Base-by-base conservation (phyloP, 2,888 invertebrate genomes). In the Linyphia triangularis region DNA sequence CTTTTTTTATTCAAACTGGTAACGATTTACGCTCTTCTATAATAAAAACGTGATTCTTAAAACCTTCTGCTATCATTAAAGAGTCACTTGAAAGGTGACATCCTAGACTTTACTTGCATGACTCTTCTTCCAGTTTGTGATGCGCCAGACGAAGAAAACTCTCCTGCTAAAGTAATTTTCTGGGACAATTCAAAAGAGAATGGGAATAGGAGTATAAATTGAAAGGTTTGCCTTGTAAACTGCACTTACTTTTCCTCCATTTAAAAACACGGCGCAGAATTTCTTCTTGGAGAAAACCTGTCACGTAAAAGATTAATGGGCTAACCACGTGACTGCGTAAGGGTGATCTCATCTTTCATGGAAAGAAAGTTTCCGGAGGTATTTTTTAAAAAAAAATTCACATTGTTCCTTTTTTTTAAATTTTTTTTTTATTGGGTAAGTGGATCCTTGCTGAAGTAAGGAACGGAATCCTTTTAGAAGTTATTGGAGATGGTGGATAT, bases 221-320 rank as follows among this genome's bases (percentile, higher is more conserved):
- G 70, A 72, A 72, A 72, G 43, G 70, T 43, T 43, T 43, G 43
- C 70, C n/a, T n/a, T 63, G 24, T 51, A 16, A 16, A n/a, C 51
- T 16, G n/a, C 0, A n/a, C 51, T 51, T 16, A 13, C 51, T 24
- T 22, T 63, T 63, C 24, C 16, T 16, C 24, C 24, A 0, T 7
- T 28, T 63, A 13, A 13, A 51, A 51, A 63, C 28, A 24, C 2
- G 28, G 63, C 13, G 13, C n/a, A 2, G 4, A 19, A 63, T 13
- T 40, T 40, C 16, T 40, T 40, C 40, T 40, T 40, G 40, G 40
- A 13, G 51, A 30, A 43, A 26, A 24, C 19, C 63, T 77, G 78
- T 79, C 78, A 51, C 26, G 28, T 22, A 16, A 19, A 79, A 79
- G 78, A 79, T 79, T 67, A 79, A 79, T 79, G 78, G 78, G 67